A percentile compares a stretch with the other conserved stretches of the same genome.
Evolutionary conservation across 2,888 invertebrate genomes (phyloP).

Genomic region (Mythimna loreyi): DNA sequence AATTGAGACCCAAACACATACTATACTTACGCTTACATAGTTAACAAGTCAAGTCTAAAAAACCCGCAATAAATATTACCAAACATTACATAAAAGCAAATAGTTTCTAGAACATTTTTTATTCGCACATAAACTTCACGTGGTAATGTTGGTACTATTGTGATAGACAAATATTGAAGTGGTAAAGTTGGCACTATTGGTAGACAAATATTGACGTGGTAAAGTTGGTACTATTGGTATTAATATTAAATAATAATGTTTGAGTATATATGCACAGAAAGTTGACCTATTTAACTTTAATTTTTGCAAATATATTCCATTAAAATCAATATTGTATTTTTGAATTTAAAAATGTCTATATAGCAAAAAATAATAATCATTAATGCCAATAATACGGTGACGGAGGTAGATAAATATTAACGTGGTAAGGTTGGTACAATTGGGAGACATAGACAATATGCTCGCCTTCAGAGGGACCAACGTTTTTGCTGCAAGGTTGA

Average conservation of each 20-base stretch:
- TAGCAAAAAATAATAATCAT: too few species aligned
- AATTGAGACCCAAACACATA: background rate
- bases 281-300: too few species aligned
- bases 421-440: background rate
- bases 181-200: background rate
- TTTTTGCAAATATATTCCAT: too few species aligned
- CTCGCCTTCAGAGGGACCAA: constrained; percentile 17
- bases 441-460: constrained; percentile 35
- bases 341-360: too few species aligned
- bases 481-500: constrained; percentile 54
- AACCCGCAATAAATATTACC: background rate
- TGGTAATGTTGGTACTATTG: background rate
- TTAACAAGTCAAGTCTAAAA: background rate
- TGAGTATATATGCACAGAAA: too few species aligned
- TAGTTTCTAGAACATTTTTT: constrained; percentile 18
- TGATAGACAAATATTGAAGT: constrained; percentile 1
- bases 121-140: constrained; percentile 19
- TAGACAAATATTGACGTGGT: constrained; percentile 11
- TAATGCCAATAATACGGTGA: too few species aligned
- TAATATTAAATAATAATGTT: too few species aligned
- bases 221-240: background rate
- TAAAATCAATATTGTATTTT: too few species aligned
- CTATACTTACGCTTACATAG: background rate
- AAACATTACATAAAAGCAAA: constrained; percentile 34
- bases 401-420: constrained; percentile 4